A percentile compares a stretch with the other conserved stretches of the same genome.
phyloP scores from a whole-genome alignment of 2,113 vertebrate species.

The Neoarius graeffei region DNA sequence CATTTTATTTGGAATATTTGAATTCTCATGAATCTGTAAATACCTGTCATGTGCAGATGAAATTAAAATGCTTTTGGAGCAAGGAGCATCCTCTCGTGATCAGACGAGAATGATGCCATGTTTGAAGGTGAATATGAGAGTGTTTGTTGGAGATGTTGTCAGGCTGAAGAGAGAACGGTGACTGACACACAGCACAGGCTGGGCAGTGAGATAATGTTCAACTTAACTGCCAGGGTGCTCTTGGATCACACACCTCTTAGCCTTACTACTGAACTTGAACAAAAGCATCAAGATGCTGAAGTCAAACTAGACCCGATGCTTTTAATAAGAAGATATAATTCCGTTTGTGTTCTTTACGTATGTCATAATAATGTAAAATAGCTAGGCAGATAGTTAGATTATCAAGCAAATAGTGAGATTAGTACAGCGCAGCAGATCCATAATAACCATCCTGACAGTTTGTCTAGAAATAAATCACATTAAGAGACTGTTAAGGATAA shows the following conservation, averaged over 20 bases:
- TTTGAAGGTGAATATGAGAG: slow-evolving; percentile 37
- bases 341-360: neutral
- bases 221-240: slow-evolving; percentile 3
- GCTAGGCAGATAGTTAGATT: neutral
- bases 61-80: slow-evolving; percentile 54
- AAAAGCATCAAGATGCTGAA: too few species aligned
- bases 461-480: neutral
- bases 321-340: neutral
- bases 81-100: slow-evolving; percentile 47
- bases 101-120: slow-evolving; percentile 42
- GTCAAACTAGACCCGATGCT: neutral
- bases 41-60: slow-evolving; percentile 60
- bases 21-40: slow-evolving; percentile 79
- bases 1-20: slow-evolving; percentile 78
- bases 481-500: neutral
- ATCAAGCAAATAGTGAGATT: neutral
- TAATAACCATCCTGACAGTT: neutral
- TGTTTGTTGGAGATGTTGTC: slow-evolving; percentile 45
- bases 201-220: slow-evolving; percentile 8
- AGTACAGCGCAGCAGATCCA: neutral
- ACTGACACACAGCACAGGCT: slow-evolving; percentile 6
- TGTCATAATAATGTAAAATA: neutral
- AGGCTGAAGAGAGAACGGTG: slow-evolving; percentile 22
- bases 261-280: neutral
- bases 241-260: neutral